Conservation (phyloP, 2,113 vertebrate genomes). For the Penelope pileata region DNA sequence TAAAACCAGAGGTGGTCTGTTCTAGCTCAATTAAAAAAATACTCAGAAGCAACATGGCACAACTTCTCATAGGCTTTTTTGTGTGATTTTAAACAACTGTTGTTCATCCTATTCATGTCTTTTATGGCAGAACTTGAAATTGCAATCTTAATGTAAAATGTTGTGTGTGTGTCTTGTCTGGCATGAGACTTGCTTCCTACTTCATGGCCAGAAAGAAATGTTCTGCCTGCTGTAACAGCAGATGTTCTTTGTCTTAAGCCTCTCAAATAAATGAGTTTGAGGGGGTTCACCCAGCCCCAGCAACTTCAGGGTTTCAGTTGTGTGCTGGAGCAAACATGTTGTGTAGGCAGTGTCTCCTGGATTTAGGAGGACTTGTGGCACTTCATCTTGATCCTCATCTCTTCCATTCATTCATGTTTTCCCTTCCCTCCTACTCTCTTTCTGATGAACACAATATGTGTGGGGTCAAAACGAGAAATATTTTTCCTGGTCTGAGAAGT, state of each 20-base stretch:
- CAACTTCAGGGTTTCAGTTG: background rate
- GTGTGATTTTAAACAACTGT: background rate
- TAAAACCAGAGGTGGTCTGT: background rate
- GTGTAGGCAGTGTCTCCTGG: background rate
- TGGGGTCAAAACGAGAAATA: background rate
- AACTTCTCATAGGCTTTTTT: background rate
- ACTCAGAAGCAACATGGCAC: background rate
- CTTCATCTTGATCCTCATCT: background rate
- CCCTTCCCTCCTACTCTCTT: background rate
- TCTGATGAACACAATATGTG: background rate
- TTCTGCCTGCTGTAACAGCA: background rate
- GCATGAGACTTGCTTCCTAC: background rate
- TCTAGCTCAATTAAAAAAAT: background rate
- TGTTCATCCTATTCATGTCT: background rate
- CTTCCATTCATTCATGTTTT: background rate
- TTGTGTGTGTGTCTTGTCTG: background rate
- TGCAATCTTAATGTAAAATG: background rate
- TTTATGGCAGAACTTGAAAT: background rate
- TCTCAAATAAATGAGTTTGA: background rate
- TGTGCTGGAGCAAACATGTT: background rate
- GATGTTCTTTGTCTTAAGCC: background rate
- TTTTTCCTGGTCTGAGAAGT: background rate
- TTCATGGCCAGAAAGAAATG: background rate
- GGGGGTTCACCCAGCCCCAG: background rate
- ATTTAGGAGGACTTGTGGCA: background rate